phyloP scores from a whole-genome alignment of 2,113 vertebrate genomes.

The Piaya cayana region DNA sequence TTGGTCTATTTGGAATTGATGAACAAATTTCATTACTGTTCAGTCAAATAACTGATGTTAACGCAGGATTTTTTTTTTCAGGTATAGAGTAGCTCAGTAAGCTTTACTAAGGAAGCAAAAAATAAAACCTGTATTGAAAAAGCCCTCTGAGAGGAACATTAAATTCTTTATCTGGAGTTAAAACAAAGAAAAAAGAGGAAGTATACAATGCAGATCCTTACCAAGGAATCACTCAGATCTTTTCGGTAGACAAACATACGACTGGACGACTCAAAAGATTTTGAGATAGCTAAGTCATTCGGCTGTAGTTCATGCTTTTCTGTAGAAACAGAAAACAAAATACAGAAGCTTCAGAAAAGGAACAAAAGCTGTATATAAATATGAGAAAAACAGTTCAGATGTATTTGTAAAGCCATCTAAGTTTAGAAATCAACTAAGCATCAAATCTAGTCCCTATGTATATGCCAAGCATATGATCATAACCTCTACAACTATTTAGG shows the following conservation, averaged over 20 bases:
- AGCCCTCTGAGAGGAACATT: background rate
- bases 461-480: background rate
- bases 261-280: conserved; percentile 81
- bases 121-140: background rate
- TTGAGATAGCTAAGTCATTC: conserved; percentile 85
- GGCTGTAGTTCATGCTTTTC: conserved; percentile 88
- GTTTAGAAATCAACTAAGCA: background rate
- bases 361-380: background rate
- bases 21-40: conserved; percentile 34
- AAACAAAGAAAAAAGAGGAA: background rate
- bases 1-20: conserved; percentile 32
- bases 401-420: background rate
- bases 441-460: background rate
- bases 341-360: background rate
- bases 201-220: conserved; percentile 64
- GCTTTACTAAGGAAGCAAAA: background rate
- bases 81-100: background rate
- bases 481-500: background rate
- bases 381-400: background rate
- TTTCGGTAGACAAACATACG: conserved; percentile 90
- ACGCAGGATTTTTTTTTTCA: background rate
- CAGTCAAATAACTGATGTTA: background rate
- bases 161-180: background rate
- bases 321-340: conserved; percentile 62
- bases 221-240: conserved; percentile 87